Conservation (phyloP, 2,113 vertebrate species). For the Craseonycteris thonglongyai region DNA sequence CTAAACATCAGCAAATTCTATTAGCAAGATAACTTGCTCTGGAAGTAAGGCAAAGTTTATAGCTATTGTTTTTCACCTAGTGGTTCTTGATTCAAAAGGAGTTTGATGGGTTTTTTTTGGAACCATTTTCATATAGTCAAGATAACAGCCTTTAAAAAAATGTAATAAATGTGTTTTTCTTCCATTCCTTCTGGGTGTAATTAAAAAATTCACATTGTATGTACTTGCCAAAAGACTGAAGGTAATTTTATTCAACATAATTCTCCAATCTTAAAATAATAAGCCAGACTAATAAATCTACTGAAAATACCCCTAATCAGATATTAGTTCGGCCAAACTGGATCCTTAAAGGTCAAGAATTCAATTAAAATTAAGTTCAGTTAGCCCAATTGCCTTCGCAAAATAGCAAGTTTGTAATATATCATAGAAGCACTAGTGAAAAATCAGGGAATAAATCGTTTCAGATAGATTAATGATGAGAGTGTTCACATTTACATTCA, state of each 20-base stretch:
- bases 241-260: constrained; percentile 51
- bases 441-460: constrained; percentile 11
- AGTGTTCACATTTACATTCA: constrained; percentile 6
- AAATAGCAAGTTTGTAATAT: constrained; percentile 31
- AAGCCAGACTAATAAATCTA: constrained; percentile 31
- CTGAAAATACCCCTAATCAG: constrained; percentile 51
- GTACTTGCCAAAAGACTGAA: constrained; percentile 19
- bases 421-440: constrained; percentile 13
- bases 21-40: neutral
- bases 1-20: neutral
- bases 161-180: constrained; percentile 15
- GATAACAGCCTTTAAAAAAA: neutral
- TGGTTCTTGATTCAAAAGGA: neutral
- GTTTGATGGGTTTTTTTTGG: neutral
- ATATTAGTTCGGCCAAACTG: constrained; percentile 44
- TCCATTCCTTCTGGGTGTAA: constrained; percentile 13
- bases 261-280: constrained; percentile 48
- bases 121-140: neutral
- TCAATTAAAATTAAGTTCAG: constrained; percentile 51
- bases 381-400: constrained; percentile 12
- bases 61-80: neutral
- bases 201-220: constrained; percentile 16
- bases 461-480: neutral
- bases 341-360: constrained; percentile 56
- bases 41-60: neutral